phyloP scores from a whole-genome alignment of 2,113 vertebrate species.

The Pardalotus punctatus region DNA sequence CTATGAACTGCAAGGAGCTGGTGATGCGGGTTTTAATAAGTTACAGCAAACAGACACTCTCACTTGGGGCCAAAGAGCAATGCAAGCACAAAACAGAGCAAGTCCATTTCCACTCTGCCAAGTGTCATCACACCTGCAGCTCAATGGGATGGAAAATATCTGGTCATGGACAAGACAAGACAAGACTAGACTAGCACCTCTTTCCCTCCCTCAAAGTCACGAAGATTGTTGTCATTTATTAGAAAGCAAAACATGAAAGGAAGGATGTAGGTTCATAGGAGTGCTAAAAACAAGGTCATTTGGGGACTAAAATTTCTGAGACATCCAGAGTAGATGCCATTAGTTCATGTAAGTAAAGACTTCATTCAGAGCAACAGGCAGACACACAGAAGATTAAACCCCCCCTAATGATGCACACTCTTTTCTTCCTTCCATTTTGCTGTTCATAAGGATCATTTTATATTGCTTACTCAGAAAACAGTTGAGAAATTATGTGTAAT shows the following conservation, averaged over 20 bases:
- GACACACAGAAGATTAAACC: constrained; percentile 23
- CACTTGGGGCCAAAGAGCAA: background rate
- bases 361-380: background rate
- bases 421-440: background rate
- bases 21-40: constrained; percentile 5
- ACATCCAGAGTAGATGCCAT: background rate
- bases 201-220: background rate
- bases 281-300: background rate
- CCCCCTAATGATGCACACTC: background rate
- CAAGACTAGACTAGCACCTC: background rate
- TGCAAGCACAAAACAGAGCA: background rate
- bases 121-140: background rate
- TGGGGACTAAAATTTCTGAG: background rate
- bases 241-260: background rate
- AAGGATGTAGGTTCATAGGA: background rate
- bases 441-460: constrained; percentile 35
- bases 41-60: background rate
- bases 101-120: constrained; percentile 7
- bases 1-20: background rate
- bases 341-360: constrained; percentile 13
- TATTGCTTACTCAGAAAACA: constrained; percentile 56
- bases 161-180: background rate
- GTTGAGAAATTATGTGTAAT: constrained; percentile 61
- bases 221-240: background rate
- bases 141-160: background rate